These are phyloP conservation scores for Molothrus ater DNA, from an alignment of 2,797 vertebrate genomes.

Conservation along the genomic window DNA sequence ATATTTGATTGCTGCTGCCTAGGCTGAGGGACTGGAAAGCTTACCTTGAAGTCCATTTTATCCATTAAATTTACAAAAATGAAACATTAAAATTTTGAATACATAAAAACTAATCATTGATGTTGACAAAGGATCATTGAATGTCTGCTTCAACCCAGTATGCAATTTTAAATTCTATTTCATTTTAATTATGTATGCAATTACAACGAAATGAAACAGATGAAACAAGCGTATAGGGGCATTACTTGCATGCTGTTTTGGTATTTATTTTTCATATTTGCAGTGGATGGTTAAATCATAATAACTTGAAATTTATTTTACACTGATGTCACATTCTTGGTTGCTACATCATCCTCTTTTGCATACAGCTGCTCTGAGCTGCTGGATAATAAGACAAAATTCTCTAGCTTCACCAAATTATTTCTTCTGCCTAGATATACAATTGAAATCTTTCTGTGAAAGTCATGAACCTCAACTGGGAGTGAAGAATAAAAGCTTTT, in stretches of 20 bases:
- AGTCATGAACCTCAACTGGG: background rate
- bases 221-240: background rate
- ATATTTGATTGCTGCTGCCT: background rate
- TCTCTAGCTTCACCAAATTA: background rate
- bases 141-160: background rate
- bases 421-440: background rate
- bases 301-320: background rate
- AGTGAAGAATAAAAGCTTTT: background rate
- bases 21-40: background rate
- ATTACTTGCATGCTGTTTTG: background rate
- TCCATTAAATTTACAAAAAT: background rate
- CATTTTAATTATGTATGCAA: conserved; percentile 28
- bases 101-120: background rate
- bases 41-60: background rate
- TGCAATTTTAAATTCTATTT: conserved; percentile 28
- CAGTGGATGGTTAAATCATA: background rate
- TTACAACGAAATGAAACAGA: background rate
- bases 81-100: background rate
- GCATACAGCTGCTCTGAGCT: background rate
- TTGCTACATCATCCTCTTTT: background rate
- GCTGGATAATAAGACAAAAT: background rate
- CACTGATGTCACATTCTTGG: background rate
- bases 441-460: background rate
- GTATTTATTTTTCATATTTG: background rate
- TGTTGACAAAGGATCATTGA: background rate